A percentile compares a stretch with the other conserved stretches of the same genome.
Conservation (phyloP, 2,797 vertebrate genomes). For the Smutsia gigantea region DNA sequence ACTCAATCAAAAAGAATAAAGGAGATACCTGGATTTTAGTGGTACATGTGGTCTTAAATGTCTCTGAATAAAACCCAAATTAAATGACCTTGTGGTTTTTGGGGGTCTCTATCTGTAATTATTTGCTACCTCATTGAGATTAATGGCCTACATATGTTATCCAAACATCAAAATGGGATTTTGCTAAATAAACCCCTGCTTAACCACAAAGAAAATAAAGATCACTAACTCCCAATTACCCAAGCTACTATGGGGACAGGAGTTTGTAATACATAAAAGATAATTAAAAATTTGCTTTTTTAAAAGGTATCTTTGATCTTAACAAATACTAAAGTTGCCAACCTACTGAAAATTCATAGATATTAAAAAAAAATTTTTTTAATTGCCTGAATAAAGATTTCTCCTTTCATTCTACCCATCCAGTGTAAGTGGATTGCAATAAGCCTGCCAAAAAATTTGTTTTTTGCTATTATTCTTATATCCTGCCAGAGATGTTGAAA, state of each 20-base stretch:
- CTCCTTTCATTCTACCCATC: neutral
- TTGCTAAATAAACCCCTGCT: constrained; percentile 40
- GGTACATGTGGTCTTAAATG: neutral
- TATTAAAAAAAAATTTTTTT: neutral
- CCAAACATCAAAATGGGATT: neutral
- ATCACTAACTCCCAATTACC: constrained; percentile 13
- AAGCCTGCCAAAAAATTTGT: neutral
- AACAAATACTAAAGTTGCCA: neutral
- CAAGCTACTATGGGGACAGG: neutral
- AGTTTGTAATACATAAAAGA: constrained; percentile 21
- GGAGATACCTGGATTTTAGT: neutral
- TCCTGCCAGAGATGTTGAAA: neutral
- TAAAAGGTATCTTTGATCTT: constrained; percentile 25
- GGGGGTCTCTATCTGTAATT: neutral
- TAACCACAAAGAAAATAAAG: constrained; percentile 39
- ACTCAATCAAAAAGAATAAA: constrained; percentile 1
- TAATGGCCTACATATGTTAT: neutral
- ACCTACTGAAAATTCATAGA: neutral
- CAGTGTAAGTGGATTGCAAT: neutral
- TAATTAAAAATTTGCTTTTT: neutral
- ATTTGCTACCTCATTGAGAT: neutral
- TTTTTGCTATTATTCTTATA: constrained; percentile 33
- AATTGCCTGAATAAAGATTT: neutral
- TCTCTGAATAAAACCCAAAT: constrained; percentile 21
- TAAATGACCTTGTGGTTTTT: neutral